A percentile compares a stretch with the other conserved stretches of the same genome.
Evolutionary conservation across 2,888 invertebrate genomes (phyloP).

Genomic region (Cloeon dipterum): DNA sequence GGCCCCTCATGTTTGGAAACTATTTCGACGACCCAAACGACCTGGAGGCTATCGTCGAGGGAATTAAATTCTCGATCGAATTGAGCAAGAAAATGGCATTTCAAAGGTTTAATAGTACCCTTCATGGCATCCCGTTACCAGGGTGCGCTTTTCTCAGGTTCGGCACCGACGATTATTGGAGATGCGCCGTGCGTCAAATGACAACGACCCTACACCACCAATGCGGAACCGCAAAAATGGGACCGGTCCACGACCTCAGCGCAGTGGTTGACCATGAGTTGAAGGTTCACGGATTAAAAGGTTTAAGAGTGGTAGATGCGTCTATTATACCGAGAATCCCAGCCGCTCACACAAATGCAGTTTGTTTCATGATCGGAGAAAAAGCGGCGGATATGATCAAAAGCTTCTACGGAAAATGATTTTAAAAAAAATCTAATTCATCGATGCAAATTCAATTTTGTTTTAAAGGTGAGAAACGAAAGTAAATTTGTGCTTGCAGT

Average conservation of each 20-base stretch:
- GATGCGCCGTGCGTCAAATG: constrained; percentile 32
- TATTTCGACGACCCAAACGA: constrained; percentile 56
- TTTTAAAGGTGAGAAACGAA: too few species aligned
- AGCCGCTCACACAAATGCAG: constrained; percentile 40
- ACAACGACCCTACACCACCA: constrained; percentile 43
- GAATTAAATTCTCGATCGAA: constrained; percentile 40
- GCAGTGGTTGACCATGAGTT: constrained; percentile 39
- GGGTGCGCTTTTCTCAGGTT: constrained; percentile 36
- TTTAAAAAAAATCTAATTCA: too few species aligned
- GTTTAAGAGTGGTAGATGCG: constrained; percentile 40
- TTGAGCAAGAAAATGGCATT: constrained; percentile 35
- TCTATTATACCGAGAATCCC: constrained; percentile 41
- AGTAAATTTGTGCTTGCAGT: too few species aligned
- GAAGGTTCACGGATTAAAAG: constrained; percentile 31
- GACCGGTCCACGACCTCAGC: constrained; percentile 26
- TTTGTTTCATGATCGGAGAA: constrained; percentile 48
- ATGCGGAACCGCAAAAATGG: constrained; percentile 42
- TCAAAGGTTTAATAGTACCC: constrained; percentile 30
- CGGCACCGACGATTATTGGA: constrained; percentile 44
- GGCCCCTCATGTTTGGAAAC: constrained; percentile 46
- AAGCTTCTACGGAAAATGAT: constrained; percentile 20
- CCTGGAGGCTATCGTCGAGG: constrained; percentile 43
- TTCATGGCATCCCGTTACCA: constrained; percentile 38
- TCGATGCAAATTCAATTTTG: too few species aligned
- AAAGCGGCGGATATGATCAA: constrained; percentile 41